Evolutionary conservation across 2,113 vertebrate genomes (phyloP).

Genomic region (Protobothrops flavoviridis): DNA sequence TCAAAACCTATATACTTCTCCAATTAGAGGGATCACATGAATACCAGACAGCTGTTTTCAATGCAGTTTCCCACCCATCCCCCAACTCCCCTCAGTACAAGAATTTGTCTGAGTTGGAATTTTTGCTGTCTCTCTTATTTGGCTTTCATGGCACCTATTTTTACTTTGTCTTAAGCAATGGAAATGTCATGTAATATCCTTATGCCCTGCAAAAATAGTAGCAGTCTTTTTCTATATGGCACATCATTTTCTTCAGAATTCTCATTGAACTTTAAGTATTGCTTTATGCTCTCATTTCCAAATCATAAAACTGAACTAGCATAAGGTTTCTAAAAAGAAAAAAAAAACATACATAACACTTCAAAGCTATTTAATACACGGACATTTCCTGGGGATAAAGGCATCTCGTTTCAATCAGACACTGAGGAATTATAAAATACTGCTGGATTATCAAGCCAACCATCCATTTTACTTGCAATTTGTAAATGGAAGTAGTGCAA

Average conservation of each 20-base stretch:
- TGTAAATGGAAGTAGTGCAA: background rate
- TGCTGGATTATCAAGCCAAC: conserved; percentile 21
- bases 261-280: conserved; percentile 25
- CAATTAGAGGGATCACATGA: background rate
- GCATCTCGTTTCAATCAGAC: conserved; percentile 22
- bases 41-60: background rate
- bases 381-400: conserved; percentile 24
- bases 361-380: conserved; percentile 36
- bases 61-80: background rate
- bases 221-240: background rate
- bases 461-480: conserved; percentile 10
- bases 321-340: conserved; percentile 29
- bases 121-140: background rate
- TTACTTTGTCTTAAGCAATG: conserved; percentile 13
- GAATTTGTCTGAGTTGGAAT: background rate
- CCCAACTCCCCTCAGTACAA: background rate
- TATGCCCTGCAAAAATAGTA: background rate
- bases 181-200: conserved; percentile 8
- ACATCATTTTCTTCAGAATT: conserved; percentile 26
- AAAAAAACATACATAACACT: conserved; percentile 24
- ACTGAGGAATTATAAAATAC: conserved; percentile 7
- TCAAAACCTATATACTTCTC: background rate
- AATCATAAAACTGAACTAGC: conserved; percentile 26
- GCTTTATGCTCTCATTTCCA: conserved; percentile 23
- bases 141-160: background rate